Evolutionary conservation across 1,140 invertebrate species (phyloP), one percentile per base, ranked within the genome.

Genomic region (Oscheius sp.): DNA sequence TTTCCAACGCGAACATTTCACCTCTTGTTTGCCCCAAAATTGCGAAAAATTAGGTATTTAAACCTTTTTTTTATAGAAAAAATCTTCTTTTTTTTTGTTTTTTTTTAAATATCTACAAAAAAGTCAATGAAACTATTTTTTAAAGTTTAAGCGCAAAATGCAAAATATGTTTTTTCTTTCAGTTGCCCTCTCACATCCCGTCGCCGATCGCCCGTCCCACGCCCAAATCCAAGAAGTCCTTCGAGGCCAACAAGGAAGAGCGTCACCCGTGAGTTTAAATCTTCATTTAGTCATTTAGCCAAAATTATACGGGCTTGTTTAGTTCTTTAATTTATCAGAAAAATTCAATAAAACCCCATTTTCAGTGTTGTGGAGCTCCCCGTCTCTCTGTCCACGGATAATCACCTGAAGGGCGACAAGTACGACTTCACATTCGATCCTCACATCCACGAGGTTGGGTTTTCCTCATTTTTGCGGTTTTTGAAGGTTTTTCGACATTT

Each of bases 201-300:
- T 80, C 79, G 3, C 79, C 79, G 32, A 82, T 79, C 23, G 79
- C 79, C 2, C 74, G 80, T 26, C 80, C 80, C 18, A 80, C 79
- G 15, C 77, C 78, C 13, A 80, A 78, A 49, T 23, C 42, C 45
- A 76, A 55, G n/a, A 7, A 20, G 7, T 42, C 38, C 7, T 4
- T 13, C 7, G 49, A 55, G 23, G 7, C 7, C 7, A 26, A 20
- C 49, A 55, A 55, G 49, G 49, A 55, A 7, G 49, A 55, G 49
- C 15, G 23, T n/a, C n/a, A n/a, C 7, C 49, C 49, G 49, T 55
- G 7, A 55, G 49, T 55, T 4, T 55, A 20, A 4, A 7, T 42
- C 38, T 42, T n/a, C n/a, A 7, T n/a, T n/a, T n/a, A n/a, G n/a
- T n/a, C n/a, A n/a, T n/a, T n/a, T n/a, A n/a, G n/a, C n/a, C n/a